These are phyloP conservation scores for Clarias laeviceps DNA, from an alignment of 2,797 vertebrate genomes.

Conservation along the genomic window DNA sequence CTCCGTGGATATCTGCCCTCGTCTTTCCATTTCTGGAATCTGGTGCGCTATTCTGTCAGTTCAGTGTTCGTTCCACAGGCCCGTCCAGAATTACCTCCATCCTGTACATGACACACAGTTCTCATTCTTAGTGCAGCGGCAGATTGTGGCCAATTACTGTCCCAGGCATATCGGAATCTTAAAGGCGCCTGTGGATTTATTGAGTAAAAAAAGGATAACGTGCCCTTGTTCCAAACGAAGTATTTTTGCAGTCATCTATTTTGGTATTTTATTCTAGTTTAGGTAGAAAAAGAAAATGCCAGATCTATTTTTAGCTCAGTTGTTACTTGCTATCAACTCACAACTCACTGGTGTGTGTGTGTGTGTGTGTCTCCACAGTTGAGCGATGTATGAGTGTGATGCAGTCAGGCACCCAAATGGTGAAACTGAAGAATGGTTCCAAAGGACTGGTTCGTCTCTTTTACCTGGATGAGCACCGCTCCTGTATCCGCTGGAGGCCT, in stretches of 20 bases:
- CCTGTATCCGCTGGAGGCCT: constrained; percentile 95
- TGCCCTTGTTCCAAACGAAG: background rate
- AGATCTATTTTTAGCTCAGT: constrained; percentile 8
- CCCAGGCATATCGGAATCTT: background rate
- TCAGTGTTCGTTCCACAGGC: background rate
- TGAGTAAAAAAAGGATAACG: constrained; percentile 11
- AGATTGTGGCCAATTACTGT: constrained; percentile 17
- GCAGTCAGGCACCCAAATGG: constrained; percentile 99
- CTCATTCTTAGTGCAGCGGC: background rate
- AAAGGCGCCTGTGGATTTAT: background rate
- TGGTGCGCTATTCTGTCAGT: background rate
- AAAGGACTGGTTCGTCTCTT: constrained; percentile 96
- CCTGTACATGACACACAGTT: constrained; percentile 8
- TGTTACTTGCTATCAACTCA: constrained; percentile 17
- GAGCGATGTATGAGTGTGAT: constrained; percentile 99
- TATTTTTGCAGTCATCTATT: constrained; percentile 9
- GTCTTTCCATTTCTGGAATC: background rate
- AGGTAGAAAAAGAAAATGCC: constrained; percentile 11
- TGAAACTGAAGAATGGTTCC: constrained; percentile 93
- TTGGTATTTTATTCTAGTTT: constrained; percentile 11
- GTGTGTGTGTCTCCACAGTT: constrained; percentile 74
- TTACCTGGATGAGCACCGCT: constrained; percentile 97
- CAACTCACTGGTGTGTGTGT: constrained; percentile 12
- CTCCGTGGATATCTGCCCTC: background rate
- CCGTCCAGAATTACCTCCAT: constrained; percentile 3